Base-by-base conservation (phyloP, 1,140 invertebrate species). In the Drosophila pectinifera region DNA sequence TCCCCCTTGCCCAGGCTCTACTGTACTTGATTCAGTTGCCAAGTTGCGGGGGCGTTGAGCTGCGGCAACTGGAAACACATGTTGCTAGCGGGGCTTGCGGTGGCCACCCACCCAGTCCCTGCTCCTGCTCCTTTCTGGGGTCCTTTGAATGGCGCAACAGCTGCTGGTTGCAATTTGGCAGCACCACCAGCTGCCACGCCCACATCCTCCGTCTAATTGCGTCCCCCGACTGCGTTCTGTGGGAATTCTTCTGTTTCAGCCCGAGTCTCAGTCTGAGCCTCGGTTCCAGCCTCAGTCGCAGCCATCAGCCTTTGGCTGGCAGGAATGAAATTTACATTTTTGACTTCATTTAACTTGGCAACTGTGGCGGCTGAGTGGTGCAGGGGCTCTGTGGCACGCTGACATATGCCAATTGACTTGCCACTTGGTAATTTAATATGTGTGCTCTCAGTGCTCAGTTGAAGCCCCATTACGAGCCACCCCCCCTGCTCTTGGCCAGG, bases 281-380 rank as follows among this genome's bases (percentile, higher is more conserved):
- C 14, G 0, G 36, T n/a, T 14, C 5, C 34, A 1, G 45, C 3
- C 5, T 11, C 22, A 26, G 22, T 26, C 2, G 10, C 45, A 16
- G 22, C 22, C 22, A 1, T 31, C 46, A 48, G 10, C 46, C 16
- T 18, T 31, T 20, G 28, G 28, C 34, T 59, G 78, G 11, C 49
- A 18, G 42, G 79, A 86, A 88, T 83, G 79, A 88, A 86, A 88
- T 86, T 86, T 86, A 86, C 83, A 86, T 86, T 83, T 86, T 70
- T 89, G 83, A 88, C 84, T 89, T 80, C 84, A 88, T 88, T 88
- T 88, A 89, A 83, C 84, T 82, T 88, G 72, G 48, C 75, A 82
- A 64, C 65, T 79, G 48, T 63, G 36, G 53, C 11, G 24, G n/a
- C 36, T 26, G 34, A 31, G 18, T 51, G 46, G 34, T 67, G 69